phyloP scores from a whole-genome alignment of 2,113 vertebrate genomes.

The Plotosus lineatus region DNA sequence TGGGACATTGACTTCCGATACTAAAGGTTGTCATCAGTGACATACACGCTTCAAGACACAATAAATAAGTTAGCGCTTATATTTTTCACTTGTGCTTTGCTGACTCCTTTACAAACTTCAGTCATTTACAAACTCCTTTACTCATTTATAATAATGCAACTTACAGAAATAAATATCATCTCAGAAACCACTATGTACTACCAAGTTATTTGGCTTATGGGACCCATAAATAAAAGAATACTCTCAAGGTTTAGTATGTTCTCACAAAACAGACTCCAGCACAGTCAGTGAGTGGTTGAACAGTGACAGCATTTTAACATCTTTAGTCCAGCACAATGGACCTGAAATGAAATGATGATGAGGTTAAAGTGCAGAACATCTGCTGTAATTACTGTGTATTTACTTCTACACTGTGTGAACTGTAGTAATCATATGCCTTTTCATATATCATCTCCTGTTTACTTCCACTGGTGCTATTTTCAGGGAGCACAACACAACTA shows the following conservation, averaged over 20 bases:
- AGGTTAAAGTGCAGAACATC: slow-evolving; percentile 27
- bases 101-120: not conserved
- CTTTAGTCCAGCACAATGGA: not conserved
- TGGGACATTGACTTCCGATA: not conserved
- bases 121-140: not conserved
- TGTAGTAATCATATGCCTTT: slow-evolving; percentile 1
- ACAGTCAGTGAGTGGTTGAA: not conserved
- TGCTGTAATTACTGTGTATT: slow-evolving; percentile 8
- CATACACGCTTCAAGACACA: slow-evolving; percentile 2
- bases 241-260: not conserved
- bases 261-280: not conserved
- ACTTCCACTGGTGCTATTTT: not conserved
- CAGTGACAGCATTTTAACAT: not conserved
- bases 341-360: slow-evolving; percentile 9
- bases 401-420: not conserved
- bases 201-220: not conserved
- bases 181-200: not conserved
- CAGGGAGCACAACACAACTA: not conserved
- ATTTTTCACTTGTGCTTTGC: not conserved
- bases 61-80: not conserved
- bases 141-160: not conserved
- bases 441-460: slow-evolving; percentile 1
- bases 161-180: not conserved
- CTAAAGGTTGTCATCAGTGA: not conserved
- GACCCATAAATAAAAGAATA: not conserved